Evolutionary conservation across 2,888 invertebrate species (phyloP).

Genomic region (Heliconius sara): DNA sequence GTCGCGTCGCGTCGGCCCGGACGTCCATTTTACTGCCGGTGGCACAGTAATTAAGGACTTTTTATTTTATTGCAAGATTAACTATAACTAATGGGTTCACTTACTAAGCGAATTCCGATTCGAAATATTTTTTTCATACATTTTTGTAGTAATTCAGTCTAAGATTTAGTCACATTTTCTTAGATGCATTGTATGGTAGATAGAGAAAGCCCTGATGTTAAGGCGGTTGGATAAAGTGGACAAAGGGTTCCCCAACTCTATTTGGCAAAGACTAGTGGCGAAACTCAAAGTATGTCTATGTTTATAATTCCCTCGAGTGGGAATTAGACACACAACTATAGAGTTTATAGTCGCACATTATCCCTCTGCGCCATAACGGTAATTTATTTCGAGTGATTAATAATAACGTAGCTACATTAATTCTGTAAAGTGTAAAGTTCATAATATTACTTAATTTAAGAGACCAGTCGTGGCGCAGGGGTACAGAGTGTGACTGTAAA

Average conservation of each 20-base stretch:
- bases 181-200: too few species aligned
- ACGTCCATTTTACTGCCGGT: constrained; percentile 7
- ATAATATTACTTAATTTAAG: too few species aligned
- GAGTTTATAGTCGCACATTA: neutral
- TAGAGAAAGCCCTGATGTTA: too few species aligned
- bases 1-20: neutral
- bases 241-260: too few species aligned
- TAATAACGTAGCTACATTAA: neutral
- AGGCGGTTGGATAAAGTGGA: too few species aligned
- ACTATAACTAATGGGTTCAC: neutral
- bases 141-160: neutral
- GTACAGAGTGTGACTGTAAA: too few species aligned
- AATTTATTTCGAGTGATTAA: neutral
- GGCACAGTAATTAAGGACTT: constrained; percentile 7
- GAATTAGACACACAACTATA: neutral
- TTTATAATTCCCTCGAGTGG: neutral
- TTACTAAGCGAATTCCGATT: neutral
- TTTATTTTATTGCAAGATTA: constrained; percentile 8
- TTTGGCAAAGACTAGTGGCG: too few species aligned
- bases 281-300: too few species aligned
- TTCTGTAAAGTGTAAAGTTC: neutral
- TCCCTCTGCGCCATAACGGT: neutral
- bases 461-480: too few species aligned
- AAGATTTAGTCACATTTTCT: too few species aligned
- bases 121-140: neutral